Base-by-base conservation (phyloP, 2,113 vertebrate species). In the Triplophysa siluroides region DNA sequence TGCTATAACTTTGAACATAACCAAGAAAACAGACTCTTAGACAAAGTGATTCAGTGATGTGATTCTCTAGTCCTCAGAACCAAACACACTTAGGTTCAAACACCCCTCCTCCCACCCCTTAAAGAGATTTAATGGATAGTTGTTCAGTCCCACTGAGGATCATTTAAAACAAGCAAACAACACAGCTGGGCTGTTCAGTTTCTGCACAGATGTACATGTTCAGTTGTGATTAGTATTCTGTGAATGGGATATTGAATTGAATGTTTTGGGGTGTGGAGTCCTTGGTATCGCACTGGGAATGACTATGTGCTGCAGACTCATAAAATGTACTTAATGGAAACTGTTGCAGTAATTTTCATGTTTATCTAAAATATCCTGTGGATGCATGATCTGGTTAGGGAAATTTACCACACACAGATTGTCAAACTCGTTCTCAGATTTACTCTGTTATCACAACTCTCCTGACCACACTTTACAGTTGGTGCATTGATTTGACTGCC, bases 401-500 rank as follows among this genome's bases (percentile, higher is more conserved):
- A 29, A 69, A 52, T 23, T 12, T 60, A 61, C 23, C 62, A 33
- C 61, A 60, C 29, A 43, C 41, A 38, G 64, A 60, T 45, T 23
- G 63, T 77, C 23, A 79, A 63, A 76, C 68, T 60, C 19, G 1
- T n/a, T 70, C 24, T 76, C 72, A 60, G 16, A 56, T 71, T 38
- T 70, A n/a, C 54, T 45, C 26, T 73, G 41, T 65, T 33, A 16
- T 16, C 47, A 77, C 63, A 54, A 41, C 62, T 63, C 60, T 67
- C 62, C 38, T 68, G 26, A 79, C 69, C 65, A 50, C 75, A 76
- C 62, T 78, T 66, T 78, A 83, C 77, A 29, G 71, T 79, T 85
- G 76, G 79, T 79, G 79, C 67, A 71, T 60, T 78, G 69, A 85
- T 85, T 85, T 85, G 79, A 78, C 76, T 81, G 81, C 66, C 79